Evolutionary conservation across 2,113 vertebrate genomes (phyloP), one percentile per base, ranked within the genome.

Genomic region (Hyla sarda): DNA sequence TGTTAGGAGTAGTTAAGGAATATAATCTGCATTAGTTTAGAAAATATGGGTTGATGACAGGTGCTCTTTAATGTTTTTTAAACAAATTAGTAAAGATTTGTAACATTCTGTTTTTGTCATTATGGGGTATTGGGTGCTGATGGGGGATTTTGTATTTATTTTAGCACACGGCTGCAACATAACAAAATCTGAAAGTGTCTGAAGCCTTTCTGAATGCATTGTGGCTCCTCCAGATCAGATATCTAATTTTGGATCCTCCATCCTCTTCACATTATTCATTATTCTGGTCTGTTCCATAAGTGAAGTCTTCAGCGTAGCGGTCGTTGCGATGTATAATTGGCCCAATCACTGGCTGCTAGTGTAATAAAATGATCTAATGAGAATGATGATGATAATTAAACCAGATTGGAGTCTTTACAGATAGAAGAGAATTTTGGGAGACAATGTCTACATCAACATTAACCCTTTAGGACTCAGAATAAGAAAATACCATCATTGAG

Each of bases 311-410:
- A 56, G 28, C 41, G 16, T 21, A 17, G 56, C 62, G n/a, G 34
- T 45, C 45, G 28, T 25, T n/a, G 47, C 45, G 71, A 34, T 73
- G 50, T 23, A 56, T 83, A 83, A 83, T 83, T 83, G 82, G 65
- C 21, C 67, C 82, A 83, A 83, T 83, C 82, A 83, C 30, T 41
- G 67, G 32, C 47, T 54, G 48, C 28, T 73, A 72, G 67, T 56
- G 50, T 72, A 83, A 83, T 83, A 72, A 83, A 82, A 73, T 25
- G 12, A 73, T 56, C 82, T 56, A 32, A 72, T 56, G 67, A 72
- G 50, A 41, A 62, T 73, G 65, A 73, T 34, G 67, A 48, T n/a
- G 67, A 48, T 73, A 72, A 83, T 83, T 83, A 83, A 72, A 56
- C 47, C 7, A 73, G 67, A 56, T 56, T 73, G 81, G 37, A 30